Evolutionary conservation across 2,888 invertebrate genomes (phyloP), one percentile per base, ranked within the genome.

Genomic region (Sesia bembeciformis): DNA sequence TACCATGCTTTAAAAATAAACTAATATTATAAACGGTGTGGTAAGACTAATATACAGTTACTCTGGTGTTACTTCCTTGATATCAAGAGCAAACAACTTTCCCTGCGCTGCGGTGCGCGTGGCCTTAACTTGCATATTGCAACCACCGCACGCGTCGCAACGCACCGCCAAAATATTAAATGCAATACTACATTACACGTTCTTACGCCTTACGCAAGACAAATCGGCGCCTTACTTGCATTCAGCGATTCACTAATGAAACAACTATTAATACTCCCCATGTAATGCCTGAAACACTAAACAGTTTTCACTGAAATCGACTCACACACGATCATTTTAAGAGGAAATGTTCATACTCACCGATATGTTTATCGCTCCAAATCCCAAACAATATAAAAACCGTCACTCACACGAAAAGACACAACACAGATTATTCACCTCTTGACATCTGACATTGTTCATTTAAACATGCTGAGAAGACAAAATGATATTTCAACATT

Each of bases 401-500:
- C 83, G 81, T 81, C 86, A 86, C 82, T 78, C 78, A 76, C 85
- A 84, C 81, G 76, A 82, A 78, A 62, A 81, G 81, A 87, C 85
- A 80, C 84, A 81, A 81, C 84, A 85, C 83, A 74, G 76, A 65
- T 60, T 81, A 81, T 80, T 86, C 87, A 89, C 88, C 85, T 88
- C 84, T 86, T 87, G 86, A 88, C 88, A 88, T 88, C 84, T 86
- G 84, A 85, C 86, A 88, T 86, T 75, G 73, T 75, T 79, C 70
- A 74, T 67, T 68, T 59, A 70, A 75, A 73, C 67, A 62, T 65
- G 72, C 63, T 60, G 65, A 68, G 76, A 66, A 68, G 75, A 63
- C 81, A 81, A 81, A 71, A 76, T 72, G 75, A 72, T 74, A 72
- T 74, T 74, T 72, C 79, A 84, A 79, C 71, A 72, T 69, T 67